phyloP scores from a whole-genome alignment of 2,113 vertebrate species.

The Phodopus roborovskii region DNA sequence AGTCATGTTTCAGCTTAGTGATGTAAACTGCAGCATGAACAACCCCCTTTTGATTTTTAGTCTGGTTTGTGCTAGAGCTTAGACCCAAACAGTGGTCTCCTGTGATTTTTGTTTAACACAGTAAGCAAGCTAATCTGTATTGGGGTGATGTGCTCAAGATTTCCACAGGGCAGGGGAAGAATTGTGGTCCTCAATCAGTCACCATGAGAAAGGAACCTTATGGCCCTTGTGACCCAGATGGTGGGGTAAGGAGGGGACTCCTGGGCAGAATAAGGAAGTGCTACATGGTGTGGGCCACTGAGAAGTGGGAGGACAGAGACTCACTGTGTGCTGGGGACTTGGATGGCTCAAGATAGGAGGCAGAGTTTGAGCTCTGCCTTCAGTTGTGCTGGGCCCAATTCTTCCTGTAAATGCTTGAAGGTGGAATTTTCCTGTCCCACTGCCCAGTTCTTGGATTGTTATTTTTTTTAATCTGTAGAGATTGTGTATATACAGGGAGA shows the following conservation, averaged over 20 bases:
- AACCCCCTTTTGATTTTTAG: background rate
- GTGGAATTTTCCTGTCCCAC: slow-evolving; percentile 25
- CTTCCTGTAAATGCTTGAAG: slow-evolving; percentile 57
- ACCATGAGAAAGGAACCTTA: background rate
- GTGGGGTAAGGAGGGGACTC: background rate
- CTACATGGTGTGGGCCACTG: no score
- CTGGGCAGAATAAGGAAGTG: background rate
- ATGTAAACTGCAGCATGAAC: background rate
- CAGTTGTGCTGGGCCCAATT: background rate
- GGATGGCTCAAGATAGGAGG: slow-evolving; percentile 11
- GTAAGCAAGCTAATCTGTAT: background rate
- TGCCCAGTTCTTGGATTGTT: slow-evolving; percentile 23
- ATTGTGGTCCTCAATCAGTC: no score
- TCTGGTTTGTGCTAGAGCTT: background rate
- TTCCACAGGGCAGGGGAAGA: background rate
- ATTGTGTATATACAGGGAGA: background rate
- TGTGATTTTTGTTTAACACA: background rate
- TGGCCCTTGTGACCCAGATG: background rate
- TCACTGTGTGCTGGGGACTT: background rate
- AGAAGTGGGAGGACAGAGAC: background rate
- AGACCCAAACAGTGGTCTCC: background rate
- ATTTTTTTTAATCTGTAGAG: background rate
- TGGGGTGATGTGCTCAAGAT: background rate
- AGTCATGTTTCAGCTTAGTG: background rate
- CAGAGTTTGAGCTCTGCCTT: background rate